Conservation (phyloP, 2,113 vertebrate genomes). For the Campylomormyrus numenius region DNA sequence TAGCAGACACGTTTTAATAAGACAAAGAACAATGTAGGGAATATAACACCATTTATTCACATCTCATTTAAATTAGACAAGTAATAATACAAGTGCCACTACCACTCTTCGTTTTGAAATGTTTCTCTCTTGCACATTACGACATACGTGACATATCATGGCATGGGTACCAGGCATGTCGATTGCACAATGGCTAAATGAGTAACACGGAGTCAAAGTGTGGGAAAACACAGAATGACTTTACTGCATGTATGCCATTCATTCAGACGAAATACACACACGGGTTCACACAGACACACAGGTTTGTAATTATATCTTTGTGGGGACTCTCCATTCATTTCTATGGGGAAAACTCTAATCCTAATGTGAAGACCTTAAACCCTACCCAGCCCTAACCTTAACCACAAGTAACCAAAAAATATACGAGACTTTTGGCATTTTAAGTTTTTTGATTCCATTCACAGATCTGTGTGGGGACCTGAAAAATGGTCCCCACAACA, state of each 20-base stretch:
- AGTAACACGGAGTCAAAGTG: not conserved
- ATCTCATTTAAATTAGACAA: not conserved
- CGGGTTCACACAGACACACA: no score
- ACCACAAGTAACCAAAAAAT: no score
- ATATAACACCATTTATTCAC: not conserved
- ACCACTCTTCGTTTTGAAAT: not conserved
- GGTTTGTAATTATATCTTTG: no score
- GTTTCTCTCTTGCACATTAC: not conserved
- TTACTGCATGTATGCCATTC: not conserved
- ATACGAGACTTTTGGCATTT: no score
- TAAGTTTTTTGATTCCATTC: no score
- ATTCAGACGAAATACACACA: not conserved
- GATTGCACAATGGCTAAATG: not conserved
- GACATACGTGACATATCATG: not conserved
- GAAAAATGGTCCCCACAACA: no score
- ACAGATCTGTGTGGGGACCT: no score
- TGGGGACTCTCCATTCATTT: no score
- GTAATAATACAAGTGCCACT: not conserved
- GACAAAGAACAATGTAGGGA: not conserved
- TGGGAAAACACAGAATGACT: not conserved
- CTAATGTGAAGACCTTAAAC: no score
- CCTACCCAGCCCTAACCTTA: no score
- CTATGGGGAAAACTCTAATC: no score
- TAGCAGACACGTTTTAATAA: not conserved
- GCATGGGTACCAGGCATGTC: not conserved